A percentile compares a stretch with the other conserved stretches of the same genome.
Evolutionary conservation across 2,113 vertebrate species (phyloP).

Genomic region (Argyrosomus japonicus): DNA sequence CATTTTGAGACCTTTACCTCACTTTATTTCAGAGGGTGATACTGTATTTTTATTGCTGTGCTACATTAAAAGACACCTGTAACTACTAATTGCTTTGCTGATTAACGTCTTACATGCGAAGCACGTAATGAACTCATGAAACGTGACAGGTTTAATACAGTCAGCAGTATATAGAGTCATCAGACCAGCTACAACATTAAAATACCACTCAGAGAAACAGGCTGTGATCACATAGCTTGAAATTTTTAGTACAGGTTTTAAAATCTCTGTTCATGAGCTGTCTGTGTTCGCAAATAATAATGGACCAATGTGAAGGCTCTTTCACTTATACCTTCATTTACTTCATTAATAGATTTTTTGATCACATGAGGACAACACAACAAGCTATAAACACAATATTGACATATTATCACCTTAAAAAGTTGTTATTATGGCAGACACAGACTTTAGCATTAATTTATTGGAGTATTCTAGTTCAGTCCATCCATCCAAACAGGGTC

Average conservation of each 20-base stretch:
- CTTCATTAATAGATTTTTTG: neutral
- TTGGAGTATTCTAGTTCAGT: too few species aligned
- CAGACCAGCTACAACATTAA: neutral
- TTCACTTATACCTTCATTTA: too few species aligned
- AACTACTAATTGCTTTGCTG: neutral
- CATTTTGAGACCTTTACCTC: neutral
- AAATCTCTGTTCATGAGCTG: neutral
- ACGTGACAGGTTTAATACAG: neutral
- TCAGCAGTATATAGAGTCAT: neutral
- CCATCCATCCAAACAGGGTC: too few species aligned
- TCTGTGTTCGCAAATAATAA: neutral
- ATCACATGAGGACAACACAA: neutral
- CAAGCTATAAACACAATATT: neutral
- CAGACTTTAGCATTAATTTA: neutral
- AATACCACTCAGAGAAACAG: too few species aligned
- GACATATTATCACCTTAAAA: neutral
- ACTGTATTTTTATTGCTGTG: neutral
- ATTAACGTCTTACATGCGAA: neutral
- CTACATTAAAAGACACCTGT: constrained; percentile 1
- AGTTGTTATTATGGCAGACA: neutral
- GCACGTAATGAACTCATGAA: neutral
- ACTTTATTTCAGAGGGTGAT: neutral
- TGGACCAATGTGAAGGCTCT: neutral
- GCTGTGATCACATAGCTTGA: neutral
- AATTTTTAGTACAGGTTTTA: neutral